Evolutionary conservation across 2,888 invertebrate species (phyloP).

Genomic region (Sinelater perroti): DNA sequence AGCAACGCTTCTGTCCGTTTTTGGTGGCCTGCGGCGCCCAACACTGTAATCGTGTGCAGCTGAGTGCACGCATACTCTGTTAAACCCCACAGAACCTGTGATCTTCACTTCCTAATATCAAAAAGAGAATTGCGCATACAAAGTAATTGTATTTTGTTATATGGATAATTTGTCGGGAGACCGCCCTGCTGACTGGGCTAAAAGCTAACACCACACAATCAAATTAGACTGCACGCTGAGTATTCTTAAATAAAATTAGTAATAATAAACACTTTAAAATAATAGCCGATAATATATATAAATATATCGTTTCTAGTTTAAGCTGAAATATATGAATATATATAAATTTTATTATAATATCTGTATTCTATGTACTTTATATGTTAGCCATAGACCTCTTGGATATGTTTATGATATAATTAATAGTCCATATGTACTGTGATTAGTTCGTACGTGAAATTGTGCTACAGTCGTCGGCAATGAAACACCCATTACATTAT

Average conservation of each 20-base stretch:
- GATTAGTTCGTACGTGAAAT: constrained; percentile 50
- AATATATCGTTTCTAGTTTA: constrained; percentile 55
- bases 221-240: constrained; percentile 64
- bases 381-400: constrained; percentile 58
- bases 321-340: constrained; percentile 48
- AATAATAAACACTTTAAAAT: constrained; percentile 56
- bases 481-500: too few relatives aligned
- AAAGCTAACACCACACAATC: constrained; percentile 61
- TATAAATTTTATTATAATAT: constrained; percentile 57
- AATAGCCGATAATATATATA: constrained; percentile 57
- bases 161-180: constrained; percentile 40
- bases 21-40: neutral
- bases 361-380: constrained; percentile 59
- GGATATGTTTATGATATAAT: constrained; percentile 53
- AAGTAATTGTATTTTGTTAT: constrained; percentile 58
- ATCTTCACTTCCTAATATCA: constrained; percentile 62
- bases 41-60: constrained; percentile 5
- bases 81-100: constrained; percentile 59
- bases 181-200: constrained; percentile 20
- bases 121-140: constrained; percentile 57
- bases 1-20: neutral
- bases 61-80: constrained; percentile 42
- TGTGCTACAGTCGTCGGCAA: constrained; percentile 30
- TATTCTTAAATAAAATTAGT: constrained; percentile 62
- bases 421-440: constrained; percentile 59